Evolutionary conservation across 2,113 vertebrate species (phyloP).

Genomic region (Amazona vittata): DNA sequence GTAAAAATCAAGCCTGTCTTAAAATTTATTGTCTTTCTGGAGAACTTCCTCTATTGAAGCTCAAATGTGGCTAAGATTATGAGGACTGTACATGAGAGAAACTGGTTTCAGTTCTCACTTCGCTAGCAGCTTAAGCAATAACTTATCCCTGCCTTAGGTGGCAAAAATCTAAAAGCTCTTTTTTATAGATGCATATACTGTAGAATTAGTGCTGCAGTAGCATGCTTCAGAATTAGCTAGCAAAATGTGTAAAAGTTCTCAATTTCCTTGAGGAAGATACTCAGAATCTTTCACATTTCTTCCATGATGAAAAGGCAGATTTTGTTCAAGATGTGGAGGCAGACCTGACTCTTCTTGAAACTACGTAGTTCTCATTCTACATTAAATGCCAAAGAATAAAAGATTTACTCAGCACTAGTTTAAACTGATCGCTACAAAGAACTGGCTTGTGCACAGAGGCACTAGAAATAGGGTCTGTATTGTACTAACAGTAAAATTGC

Average conservation of each 20-base stretch:
- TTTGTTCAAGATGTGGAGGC: not conserved
- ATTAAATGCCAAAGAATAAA: not conserved
- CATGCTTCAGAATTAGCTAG: not conserved
- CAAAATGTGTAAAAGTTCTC: not conserved
- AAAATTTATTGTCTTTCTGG: not conserved
- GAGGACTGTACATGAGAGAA: not conserved
- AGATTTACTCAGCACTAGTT: not conserved
- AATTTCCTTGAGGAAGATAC: fast-evolving
- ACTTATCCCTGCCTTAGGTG: not conserved
- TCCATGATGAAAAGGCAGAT: not conserved
- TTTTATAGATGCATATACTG: not conserved
- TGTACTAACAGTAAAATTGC: not conserved
- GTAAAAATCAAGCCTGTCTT: not conserved
- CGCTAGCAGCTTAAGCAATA: not conserved
- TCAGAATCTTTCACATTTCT: not conserved
- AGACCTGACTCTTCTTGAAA: not conserved
- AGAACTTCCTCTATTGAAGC: not conserved
- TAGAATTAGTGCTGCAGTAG: not conserved
- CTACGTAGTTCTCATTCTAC: not conserved
- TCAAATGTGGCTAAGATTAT: not conserved
- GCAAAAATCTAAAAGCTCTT: not conserved
- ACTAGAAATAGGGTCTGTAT: not conserved
- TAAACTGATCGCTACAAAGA: conserved; percentile 9
- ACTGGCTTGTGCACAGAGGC: not conserved
- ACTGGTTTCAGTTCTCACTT: not conserved